Conservation (phyloP, 64 coral and sea anemone species). For the Acropora yongei region DNA sequence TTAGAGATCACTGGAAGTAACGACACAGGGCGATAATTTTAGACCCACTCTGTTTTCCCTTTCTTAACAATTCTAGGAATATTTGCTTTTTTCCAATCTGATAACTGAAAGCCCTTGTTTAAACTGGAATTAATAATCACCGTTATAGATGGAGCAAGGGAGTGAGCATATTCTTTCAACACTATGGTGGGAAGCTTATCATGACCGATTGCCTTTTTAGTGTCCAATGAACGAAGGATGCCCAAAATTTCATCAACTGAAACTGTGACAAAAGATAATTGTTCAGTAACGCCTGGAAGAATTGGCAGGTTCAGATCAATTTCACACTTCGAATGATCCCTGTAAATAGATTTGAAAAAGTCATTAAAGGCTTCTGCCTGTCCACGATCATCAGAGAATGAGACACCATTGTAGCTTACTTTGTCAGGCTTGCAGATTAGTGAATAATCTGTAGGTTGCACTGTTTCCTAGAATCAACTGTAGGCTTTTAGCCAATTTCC, state of each 20-base stretch:
- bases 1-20: conserved; percentile 1
- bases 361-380: too few relatives aligned
- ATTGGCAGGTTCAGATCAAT: not conserved
- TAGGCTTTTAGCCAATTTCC: not conserved
- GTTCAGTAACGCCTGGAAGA: conserved; percentile 6
- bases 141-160: conserved; percentile 10
- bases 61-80: conserved; percentile 4
- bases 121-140: not conserved
- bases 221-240: conserved; percentile 1
- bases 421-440: too few relatives aligned
- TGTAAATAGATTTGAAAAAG: too few relatives aligned
- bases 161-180: not conserved
- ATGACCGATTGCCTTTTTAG: not conserved
- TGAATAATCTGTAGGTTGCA: too few relatives aligned
- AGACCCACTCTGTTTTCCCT: not conserved
- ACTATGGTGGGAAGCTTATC: too few relatives aligned
- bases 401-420: too few relatives aligned
- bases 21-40: not conserved
- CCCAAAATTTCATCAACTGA: not conserved
- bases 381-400: too few relatives aligned
- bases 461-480: too few relatives aligned
- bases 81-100: not conserved
- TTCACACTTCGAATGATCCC: not conserved
- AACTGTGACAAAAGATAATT: not conserved
- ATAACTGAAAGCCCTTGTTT: conserved; percentile 6